phyloP scores from a whole-genome alignment of 2,888 invertebrate species.

The Rhodophaea formosa region DNA sequence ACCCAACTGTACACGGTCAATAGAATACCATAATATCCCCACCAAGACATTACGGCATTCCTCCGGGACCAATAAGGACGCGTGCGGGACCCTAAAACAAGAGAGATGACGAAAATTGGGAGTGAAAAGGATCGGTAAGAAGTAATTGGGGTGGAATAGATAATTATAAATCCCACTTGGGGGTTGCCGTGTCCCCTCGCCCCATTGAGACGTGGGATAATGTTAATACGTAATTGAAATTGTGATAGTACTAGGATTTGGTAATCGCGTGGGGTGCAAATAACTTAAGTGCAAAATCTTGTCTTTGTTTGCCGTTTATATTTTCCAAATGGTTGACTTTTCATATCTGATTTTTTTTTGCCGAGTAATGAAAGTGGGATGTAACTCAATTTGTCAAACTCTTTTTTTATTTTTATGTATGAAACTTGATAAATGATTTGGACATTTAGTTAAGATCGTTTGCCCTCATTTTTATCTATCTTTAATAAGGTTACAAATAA shows the following conservation, averaged over 20 bases:
- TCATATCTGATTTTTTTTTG: not conserved
- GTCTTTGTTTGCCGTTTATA: slow-evolving; percentile 10
- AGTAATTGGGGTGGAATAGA: slow-evolving; percentile 49
- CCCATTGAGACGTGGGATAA: slow-evolving; percentile 38
- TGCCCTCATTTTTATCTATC: no score
- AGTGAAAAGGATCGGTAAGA: slow-evolving; percentile 36
- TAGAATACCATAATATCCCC: not conserved
- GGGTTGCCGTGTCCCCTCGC: slow-evolving; percentile 38
- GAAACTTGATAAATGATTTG: no score
- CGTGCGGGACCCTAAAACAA: slow-evolving; percentile 8
- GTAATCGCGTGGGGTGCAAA: slow-evolving; percentile 35
- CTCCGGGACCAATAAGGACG: slow-evolving; percentile 4
- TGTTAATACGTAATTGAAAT: slow-evolving; percentile 54
- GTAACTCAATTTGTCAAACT: no score
- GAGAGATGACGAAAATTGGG: slow-evolving; percentile 24
- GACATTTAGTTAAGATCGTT: no score
- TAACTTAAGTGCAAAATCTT: slow-evolving; percentile 28
- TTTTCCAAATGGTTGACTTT: not conserved
- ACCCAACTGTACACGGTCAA: not conserved
- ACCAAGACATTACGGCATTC: not conserved
- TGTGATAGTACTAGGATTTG: slow-evolving; percentile 46
- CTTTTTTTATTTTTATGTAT: no score
- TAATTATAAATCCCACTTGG: slow-evolving; percentile 50
- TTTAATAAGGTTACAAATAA: no score
- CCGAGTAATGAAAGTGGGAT: no score